Evolutionary conservation across 2,113 vertebrate genomes (phyloP).

Genomic region (Pteropus alecto): DNA sequence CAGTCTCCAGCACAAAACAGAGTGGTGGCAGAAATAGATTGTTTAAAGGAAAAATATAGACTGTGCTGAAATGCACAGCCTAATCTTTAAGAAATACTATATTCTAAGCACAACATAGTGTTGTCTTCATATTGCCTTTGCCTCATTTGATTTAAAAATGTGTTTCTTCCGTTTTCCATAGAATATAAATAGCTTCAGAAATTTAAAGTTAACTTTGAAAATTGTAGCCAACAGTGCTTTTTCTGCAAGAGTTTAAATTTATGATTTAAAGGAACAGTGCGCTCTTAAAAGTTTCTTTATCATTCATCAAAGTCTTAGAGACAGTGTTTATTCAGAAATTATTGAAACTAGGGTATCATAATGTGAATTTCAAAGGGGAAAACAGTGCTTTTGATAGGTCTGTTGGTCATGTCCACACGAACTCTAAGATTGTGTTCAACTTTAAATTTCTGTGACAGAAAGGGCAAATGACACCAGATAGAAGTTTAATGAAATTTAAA

Average conservation of each 20-base stretch:
- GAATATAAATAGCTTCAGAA: conserved; percentile 40
- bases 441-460: not conserved
- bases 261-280: not conserved
- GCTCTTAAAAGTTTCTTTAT: not conserved
- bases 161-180: conserved; percentile 40
- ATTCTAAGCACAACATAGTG: not conserved
- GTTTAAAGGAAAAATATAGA: conserved; percentile 43
- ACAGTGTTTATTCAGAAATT: not conserved
- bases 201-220: conserved; percentile 52
- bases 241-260: not conserved
- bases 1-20: conserved; percentile 17
- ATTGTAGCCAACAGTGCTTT: not conserved
- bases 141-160: conserved; percentile 30
- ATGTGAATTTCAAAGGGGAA: not conserved
- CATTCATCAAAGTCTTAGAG: not conserved
- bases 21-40: conserved; percentile 44
- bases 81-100: not conserved
- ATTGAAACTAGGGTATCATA: not conserved
- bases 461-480: not conserved
- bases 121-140: conserved; percentile 34
- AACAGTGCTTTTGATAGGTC: not conserved
- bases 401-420: not conserved
- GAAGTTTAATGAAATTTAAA: not conserved
- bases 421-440: not conserved
- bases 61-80: not conserved